Percentiles rank a stretch among this genome's conserved stretches.
These are phyloP conservation scores for Adoxophyes honmai DNA, from an alignment of 1,140 invertebrate species.

Conservation along the genomic window DNA sequence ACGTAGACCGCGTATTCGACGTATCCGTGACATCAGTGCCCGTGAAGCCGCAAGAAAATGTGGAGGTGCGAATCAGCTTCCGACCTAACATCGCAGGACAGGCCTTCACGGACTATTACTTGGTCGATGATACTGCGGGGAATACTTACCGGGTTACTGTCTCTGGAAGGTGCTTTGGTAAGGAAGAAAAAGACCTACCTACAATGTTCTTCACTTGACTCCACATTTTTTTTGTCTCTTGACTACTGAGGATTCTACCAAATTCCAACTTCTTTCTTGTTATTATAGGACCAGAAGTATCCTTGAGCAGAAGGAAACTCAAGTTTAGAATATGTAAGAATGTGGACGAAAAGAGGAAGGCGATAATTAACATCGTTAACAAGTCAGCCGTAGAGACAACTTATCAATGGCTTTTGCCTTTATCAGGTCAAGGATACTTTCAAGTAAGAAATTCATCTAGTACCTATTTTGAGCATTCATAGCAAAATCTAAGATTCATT, in stretches of 20 bases:
- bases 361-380: slow-evolving; percentile 56
- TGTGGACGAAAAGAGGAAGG: slow-evolving; percentile 44
- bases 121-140: slow-evolving; percentile 53
- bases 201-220: neutral
- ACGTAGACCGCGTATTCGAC: slow-evolving; percentile 56
- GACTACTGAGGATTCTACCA: no score
- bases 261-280: no score
- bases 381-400: slow-evolving; percentile 55
- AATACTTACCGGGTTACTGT: slow-evolving; percentile 52
- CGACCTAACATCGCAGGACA: slow-evolving; percentile 46
- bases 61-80: slow-evolving; percentile 45
- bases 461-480: no score
- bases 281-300: slow-evolving; percentile 49
- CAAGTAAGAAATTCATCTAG: slow-evolving; percentile 36
- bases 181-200: no score
- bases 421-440: slow-evolving; percentile 54
- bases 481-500: no score
- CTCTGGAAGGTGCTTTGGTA: slow-evolving; percentile 59
- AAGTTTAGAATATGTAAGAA: slow-evolving; percentile 55
- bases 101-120: slow-evolving; percentile 59
- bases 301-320: slow-evolving; percentile 49
- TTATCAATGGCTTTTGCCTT: slow-evolving; percentile 62
- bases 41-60: slow-evolving; percentile 39
- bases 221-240: no score
- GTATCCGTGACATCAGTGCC: slow-evolving; percentile 42